Evolutionary conservation across 2,888 invertebrate species (phyloP).

Genomic region (Bimastos eiseni): DNA sequence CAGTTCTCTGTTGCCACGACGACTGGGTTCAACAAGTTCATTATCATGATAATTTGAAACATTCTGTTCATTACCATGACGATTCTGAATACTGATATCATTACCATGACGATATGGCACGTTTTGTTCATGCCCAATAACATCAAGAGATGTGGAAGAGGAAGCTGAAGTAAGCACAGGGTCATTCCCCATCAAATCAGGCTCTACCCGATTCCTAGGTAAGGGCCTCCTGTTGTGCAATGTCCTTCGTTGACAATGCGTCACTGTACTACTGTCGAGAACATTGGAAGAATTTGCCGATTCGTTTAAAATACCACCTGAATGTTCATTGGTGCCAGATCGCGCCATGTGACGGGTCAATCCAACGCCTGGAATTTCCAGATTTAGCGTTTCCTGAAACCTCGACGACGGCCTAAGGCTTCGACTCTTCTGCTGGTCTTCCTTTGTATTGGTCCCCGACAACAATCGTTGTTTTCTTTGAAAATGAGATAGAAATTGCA

Average conservation of each 20-base stretch:
- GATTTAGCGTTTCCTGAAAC: background rate
- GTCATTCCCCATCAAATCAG: background rate
- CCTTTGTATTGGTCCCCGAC: background rate
- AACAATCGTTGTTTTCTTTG: conserved; percentile 34
- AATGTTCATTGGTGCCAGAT: background rate
- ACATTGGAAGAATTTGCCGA: background rate
- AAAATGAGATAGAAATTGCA: background rate
- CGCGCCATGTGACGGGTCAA: background rate
- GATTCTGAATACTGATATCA: background rate
- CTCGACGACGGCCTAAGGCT: background rate
- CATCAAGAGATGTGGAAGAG: background rate
- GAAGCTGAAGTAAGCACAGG: background rate
- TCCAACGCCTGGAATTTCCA: conserved; percentile 14
- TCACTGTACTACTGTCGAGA: no score
- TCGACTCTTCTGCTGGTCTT: background rate
- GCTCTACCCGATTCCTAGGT: background rate
- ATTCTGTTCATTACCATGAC: background rate
- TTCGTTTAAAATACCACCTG: background rate
- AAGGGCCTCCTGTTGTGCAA: background rate
- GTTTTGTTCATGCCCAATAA: background rate
- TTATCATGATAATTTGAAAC: no score
- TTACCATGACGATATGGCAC: background rate
- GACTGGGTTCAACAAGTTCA: background rate
- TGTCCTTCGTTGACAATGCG: no score
- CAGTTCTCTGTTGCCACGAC: background rate